Evolutionary conservation across 2,888 invertebrate species (phyloP), one percentile per base, ranked within the genome.

Genomic region (Amiota mariae): DNA sequence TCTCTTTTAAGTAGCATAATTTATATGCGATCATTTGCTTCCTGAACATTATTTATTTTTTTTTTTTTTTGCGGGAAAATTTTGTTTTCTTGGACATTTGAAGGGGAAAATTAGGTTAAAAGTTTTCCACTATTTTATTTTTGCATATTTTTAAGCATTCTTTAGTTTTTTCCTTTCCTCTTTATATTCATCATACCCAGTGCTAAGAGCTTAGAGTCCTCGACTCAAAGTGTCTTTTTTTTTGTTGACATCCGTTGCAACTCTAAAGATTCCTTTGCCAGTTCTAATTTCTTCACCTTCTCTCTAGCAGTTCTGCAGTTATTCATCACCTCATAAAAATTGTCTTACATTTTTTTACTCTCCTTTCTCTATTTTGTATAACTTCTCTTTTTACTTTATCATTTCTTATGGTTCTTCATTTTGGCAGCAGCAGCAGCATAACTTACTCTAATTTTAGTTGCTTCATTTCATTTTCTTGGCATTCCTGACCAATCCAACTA

Each of bases 361-460:
- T 57, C 18, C 15, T 57, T 15, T 10, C 12, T 18, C n/a, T 11
- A 15, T 11, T 11, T 11, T 20, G 18, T 9, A n/a, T 1, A 20
- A 59, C 59, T 59, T 59, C 20, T 10, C 20, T 36, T 36, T 36
- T 36, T 36, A 24, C 36, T 4, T 15, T 59, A 20, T 4, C 11
- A 47, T 8, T 64, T 64, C 64, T 46, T 64, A 6, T 48, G 46
- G 11, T 64, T 64, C 70, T 70, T 59, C 49, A 59, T 46, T 70
- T 36, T 59, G 57, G 57, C 70, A 47, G 47, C 47, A 20, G 57
- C 70, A 47, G 47, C 47, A 20, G 15, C 54, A 46, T 64, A 13
- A 36, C 51, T 56, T 70, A 68, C 51, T 49, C 67, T 68, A 68
- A 56, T 70, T 70, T 59, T 59, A 59, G 57, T 59, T 57, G 59